Evolutionary conservation across 2,797 vertebrate genomes (phyloP).

Genomic region (Onychomys torridus): DNA sequence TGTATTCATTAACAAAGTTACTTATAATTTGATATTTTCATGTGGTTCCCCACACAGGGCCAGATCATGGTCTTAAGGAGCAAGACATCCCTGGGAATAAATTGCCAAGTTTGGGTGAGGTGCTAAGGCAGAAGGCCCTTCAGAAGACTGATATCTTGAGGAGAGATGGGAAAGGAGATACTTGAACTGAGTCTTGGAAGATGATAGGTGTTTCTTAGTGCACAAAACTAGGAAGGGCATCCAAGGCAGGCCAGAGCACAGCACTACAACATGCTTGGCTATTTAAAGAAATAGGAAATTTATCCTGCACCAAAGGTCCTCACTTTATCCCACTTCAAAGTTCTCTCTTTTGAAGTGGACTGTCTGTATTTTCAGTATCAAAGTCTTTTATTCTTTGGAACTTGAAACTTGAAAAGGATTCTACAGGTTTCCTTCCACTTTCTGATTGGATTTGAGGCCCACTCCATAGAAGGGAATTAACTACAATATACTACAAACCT

Average conservation of each 20-base stretch:
- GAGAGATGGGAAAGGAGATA: background rate
- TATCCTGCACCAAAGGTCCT: background rate
- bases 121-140: background rate
- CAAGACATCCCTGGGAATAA: background rate
- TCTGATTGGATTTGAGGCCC: background rate
- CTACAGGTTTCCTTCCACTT: background rate
- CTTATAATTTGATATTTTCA: background rate
- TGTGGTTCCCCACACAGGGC: background rate
- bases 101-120: background rate
- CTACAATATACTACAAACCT: background rate
- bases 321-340: background rate
- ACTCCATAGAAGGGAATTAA: background rate
- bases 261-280: background rate
- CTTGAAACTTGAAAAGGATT: background rate
- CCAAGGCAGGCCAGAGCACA: background rate
- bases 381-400: background rate
- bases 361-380: background rate
- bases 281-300: background rate
- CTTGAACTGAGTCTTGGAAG: slow-evolving; percentile 9
- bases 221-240: background rate
- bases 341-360: background rate
- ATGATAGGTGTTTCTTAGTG: background rate
- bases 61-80: background rate
- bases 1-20: background rate
- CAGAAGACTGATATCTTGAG: background rate